phyloP scores from a whole-genome alignment of 2,888 invertebrate species.

The Limnephilus lunatus region DNA sequence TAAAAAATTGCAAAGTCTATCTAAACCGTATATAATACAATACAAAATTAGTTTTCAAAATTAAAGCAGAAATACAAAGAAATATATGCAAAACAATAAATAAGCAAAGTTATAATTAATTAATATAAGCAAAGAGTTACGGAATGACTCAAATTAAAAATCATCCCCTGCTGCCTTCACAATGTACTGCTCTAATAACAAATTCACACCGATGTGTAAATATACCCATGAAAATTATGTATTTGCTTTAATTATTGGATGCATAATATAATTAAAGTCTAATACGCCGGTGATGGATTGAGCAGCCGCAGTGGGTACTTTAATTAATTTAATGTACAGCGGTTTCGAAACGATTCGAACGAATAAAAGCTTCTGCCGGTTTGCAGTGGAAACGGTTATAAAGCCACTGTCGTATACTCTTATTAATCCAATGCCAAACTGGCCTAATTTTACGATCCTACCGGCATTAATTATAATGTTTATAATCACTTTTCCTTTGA shows the following conservation, averaged over 20 bases:
- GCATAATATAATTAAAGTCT: not conserved
- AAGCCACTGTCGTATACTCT: not conserved
- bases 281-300: not conserved
- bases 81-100: too few relatives aligned
- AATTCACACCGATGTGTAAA: too few relatives aligned
- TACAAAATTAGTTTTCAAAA: not conserved
- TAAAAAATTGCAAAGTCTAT: too few relatives aligned
- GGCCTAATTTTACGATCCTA: not conserved
- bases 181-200: not conserved
- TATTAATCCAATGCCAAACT: not conserved
- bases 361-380: not conserved
- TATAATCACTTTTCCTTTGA: constrained; percentile 6
- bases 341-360: not conserved
- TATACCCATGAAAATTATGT: too few relatives aligned
- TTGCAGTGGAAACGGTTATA: not conserved
- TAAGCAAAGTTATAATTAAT: too few relatives aligned
- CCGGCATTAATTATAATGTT: not conserved
- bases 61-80: not conserved
- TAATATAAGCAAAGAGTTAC: too few relatives aligned
- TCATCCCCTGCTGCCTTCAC: not conserved
- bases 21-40: too few relatives aligned
- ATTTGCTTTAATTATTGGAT: not conserved
- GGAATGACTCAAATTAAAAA: not conserved
- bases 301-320: not conserved
- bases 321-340: not conserved